A percentile compares a stretch with the other conserved stretches of the same genome.
These are phyloP conservation scores for roundworm (Caenorhabditis elegans) DNA, from an alignment of 1,140 invertebrate genomes.

Conservation along the genomic window WBcel235 BX284606.5:3698501-3699000, in stretches of 20 bases:
- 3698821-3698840: not conserved
- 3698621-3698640: not conserved
- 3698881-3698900: slow-evolving; percentile 17
- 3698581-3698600: not conserved
- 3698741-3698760: not conserved
- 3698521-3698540: too few species aligned
- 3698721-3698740: slow-evolving; percentile 23
- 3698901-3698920: slow-evolving; percentile 14
- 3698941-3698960: not conserved
- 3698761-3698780: not conserved
- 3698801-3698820: not conserved
- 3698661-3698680: not conserved
- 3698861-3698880: slow-evolving; percentile 18
- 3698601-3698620: not conserved
- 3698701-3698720: not conserved
- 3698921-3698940: not conserved
- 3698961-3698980: not conserved
- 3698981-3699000: slow-evolving; percentile 17
- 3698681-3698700: not conserved
- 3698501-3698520: too few species aligned
- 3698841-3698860: not conserved
- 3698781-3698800: not conserved
- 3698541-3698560: too few species aligned
- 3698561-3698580: too few species aligned
- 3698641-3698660: not conserved